phyloP scores from a whole-genome alignment of 2,888 invertebrate genomes.

The Chydorus sphaericus region DNA sequence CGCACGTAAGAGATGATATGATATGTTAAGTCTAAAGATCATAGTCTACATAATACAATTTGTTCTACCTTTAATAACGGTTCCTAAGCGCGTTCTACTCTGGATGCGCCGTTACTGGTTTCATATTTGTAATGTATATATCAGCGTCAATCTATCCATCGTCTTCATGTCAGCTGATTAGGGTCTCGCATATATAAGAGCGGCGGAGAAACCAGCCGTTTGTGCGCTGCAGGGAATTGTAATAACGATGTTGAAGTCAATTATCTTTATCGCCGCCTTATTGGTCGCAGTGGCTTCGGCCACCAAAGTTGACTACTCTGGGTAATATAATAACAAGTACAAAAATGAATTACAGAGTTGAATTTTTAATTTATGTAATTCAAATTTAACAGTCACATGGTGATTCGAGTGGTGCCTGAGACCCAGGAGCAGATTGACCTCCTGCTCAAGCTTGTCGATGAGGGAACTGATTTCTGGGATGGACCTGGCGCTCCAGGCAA shows the following conservation, averaged over 20 bases:
- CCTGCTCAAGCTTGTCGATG: slow-evolving; percentile 1
- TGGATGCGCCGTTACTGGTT: no score
- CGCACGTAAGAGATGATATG: no score
- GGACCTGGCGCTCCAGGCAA: neutral
- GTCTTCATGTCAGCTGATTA: no score
- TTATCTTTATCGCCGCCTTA: neutral
- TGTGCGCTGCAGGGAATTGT: neutral
- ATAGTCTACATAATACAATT: no score
- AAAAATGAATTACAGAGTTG: neutral
- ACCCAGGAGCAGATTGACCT: neutral
- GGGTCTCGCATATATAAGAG: no score
- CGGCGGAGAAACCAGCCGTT: no score
- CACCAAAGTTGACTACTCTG: slow-evolving; percentile 12
- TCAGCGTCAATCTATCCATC: no score
- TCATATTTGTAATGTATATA: no score
- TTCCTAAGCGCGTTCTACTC: no score
- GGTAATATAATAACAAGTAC: neutral
- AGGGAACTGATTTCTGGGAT: neutral
- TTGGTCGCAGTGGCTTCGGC: slow-evolving; percentile 6
- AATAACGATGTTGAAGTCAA: slow-evolving; percentile 1
- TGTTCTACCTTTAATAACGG: no score
- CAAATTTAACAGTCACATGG: slow-evolving; percentile 4
- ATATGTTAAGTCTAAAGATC: no score
- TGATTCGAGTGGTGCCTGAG: slow-evolving; percentile 7
- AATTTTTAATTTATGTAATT: neutral